phyloP scores from a whole-genome alignment of 2,113 vertebrate species.

The Orycteropus afer region DNA sequence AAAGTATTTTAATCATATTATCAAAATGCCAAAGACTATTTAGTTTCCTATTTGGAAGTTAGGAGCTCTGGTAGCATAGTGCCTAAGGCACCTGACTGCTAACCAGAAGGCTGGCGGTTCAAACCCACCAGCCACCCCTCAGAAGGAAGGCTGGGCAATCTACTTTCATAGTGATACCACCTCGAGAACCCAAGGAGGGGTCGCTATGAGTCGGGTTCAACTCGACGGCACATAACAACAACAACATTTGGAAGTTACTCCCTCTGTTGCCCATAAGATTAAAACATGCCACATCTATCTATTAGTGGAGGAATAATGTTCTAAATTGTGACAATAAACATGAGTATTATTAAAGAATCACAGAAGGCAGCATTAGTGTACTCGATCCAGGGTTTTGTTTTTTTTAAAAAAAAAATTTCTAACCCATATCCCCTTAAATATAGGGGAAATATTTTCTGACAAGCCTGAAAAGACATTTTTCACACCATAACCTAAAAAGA shows the following conservation, averaged over 20 bases:
- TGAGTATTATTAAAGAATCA: neutral
- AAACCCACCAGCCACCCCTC: too few relatives aligned
- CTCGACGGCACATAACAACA: too few relatives aligned
- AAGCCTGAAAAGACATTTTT: conserved; percentile 45
- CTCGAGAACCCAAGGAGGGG: too few relatives aligned
- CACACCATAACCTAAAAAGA: conserved; percentile 38
- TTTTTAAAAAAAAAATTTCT: conserved; percentile 1
- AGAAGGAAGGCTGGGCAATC: too few relatives aligned
- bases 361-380: conserved; percentile 1
- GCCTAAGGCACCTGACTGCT: too few relatives aligned
- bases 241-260: conserved; percentile 57
- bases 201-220: too few relatives aligned
- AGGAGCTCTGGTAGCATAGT: too few relatives aligned
- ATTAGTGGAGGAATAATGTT: neutral
- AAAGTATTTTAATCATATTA: conserved; percentile 49
- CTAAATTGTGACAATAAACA: neutral
- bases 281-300: conserved; percentile 30
- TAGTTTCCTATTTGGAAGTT: conserved; percentile 54
- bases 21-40: conserved; percentile 42
- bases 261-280: neutral
- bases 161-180: too few relatives aligned
- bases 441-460: conserved; percentile 22
- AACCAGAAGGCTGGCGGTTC: too few relatives aligned
- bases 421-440: neutral
- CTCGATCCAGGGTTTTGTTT: neutral